Base-by-base conservation (phyloP, 2,113 vertebrate species). In the Nannospalax galili region DNA sequence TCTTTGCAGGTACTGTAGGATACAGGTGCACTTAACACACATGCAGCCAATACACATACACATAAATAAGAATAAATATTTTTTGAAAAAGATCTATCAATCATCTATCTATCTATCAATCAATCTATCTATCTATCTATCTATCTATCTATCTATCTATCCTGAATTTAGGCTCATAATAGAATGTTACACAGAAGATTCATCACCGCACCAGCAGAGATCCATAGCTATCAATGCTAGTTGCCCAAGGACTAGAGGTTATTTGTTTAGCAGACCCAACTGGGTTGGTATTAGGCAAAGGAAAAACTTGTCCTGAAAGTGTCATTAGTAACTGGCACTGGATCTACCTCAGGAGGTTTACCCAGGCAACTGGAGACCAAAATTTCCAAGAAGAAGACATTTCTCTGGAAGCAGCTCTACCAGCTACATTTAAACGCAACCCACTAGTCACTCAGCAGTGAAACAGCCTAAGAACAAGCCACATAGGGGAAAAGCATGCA, bases 381-480 rank as follows among this genome's bases (percentile, higher is more conserved):
- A 91, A 40, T 89, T 94, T 64, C 45, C 35, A 69, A 48, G 58
- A 64, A 93, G 28, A 70, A 87, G 85, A 95, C 42, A 89, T 70
- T 11, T 96, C 10, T 84, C 72, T 93, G 62, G 78, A 90, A 94
- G 84, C 60, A 0, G 16, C 80, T n/a, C 26, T 65, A 32, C 9
- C 48, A 58, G 65, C 45, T 58, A 72, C 87, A 75, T 48, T 84
- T 37, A 92, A 95, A 90, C 14, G 20, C 35, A 92, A 60, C n/a
- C 85, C 16, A 94, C 22, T 28, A 40, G 22, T 85, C n/a, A 82
- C 45, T 96, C 84, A 70, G 0, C 0, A 52, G 26, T 64, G 81
- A 90, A 90, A 91, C 88, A 60, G 3, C 30, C n/a, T 90, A 75
- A 95, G 92, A 95, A 62, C 90, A 14, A 89, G 48, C 72, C 77